Evolutionary conservation across 2,113 vertebrate genomes (phyloP), one percentile per base, ranked within the genome.

Genomic region (Miniopterus natalensis): DNA sequence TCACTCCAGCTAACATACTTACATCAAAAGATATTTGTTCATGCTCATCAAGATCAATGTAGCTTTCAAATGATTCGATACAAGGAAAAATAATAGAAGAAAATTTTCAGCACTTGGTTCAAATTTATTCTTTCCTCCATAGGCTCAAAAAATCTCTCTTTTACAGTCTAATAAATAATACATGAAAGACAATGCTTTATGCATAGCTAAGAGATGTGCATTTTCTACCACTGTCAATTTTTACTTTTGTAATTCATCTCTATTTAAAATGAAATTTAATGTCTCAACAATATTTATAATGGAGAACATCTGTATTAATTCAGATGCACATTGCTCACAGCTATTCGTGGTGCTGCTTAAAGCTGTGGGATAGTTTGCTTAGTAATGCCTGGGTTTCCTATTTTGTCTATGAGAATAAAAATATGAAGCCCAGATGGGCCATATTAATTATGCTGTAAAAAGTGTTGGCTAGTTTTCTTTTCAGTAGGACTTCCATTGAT

Each of bases 241-340:
- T 66, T 79, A 92, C 36, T 80, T 96, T 86, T 94, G n/a, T 70
- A 74, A 87, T 75, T 90, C 84, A 87, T 84, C 42, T 95, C 92
- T 87, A 53, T 77, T 84, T 81, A 65, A 94, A 88, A 83, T 91
- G 25, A 1, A 71, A 95, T 80, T 88, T 93, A 95, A 53, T 80
- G 29, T 75, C 40, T 75, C 45, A 45, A 10, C 13, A 80, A 87
- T 87, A 84, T 88, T 87, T 96, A 79, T 94, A 87, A 92, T 84
- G 47, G 61, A 89, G 53, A 96, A 90, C 75, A 95, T 89, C 84
- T 96, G 95, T 55, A 95, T 80, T 92, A 87, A 77, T 95, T 87
- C 77, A 90, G 92, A 80, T 71, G 42, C 70, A 92, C 13, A 73
- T 71, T 70, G 49, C 36, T 73, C 81, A 87, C 84, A 96, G 94